Conservation (phyloP, 2,113 vertebrate genomes). For the Nycticorax nycticorax region DNA sequence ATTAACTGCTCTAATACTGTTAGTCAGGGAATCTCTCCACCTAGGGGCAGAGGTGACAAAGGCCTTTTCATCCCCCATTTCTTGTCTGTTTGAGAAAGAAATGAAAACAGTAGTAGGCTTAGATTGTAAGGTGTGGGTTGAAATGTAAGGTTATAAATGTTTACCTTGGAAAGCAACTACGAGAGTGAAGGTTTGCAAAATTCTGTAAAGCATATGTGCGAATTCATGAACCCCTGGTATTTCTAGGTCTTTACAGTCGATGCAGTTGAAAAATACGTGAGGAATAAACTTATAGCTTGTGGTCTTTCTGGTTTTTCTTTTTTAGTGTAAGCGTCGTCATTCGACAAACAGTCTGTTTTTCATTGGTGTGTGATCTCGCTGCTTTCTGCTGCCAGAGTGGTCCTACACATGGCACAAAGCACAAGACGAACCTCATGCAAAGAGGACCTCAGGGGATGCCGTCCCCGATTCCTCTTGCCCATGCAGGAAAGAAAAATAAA, state of each 20-base stretch:
- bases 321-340: neutral
- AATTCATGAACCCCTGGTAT: neutral
- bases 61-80: neutral
- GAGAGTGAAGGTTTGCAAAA: neutral
- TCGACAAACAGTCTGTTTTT: neutral
- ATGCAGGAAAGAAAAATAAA: neutral
- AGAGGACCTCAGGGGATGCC: neutral
- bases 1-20: neutral
- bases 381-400: neutral
- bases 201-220: neutral
- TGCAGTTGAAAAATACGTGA: neutral
- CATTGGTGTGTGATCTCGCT: neutral
- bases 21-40: neutral
- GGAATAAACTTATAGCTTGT: neutral
- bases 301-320: neutral
- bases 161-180: neutral
- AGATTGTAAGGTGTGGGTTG: neutral
- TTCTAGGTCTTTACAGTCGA: neutral
- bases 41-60: neutral
- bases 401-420: neutral
- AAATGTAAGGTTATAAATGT: neutral
- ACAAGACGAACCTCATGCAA: neutral
- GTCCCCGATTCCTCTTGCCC: neutral
- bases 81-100: neutral
- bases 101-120: neutral